These are phyloP conservation scores for Yasuhikotakia modesta DNA, from an alignment of 2,797 vertebrate species.

Conservation along the genomic window DNA sequence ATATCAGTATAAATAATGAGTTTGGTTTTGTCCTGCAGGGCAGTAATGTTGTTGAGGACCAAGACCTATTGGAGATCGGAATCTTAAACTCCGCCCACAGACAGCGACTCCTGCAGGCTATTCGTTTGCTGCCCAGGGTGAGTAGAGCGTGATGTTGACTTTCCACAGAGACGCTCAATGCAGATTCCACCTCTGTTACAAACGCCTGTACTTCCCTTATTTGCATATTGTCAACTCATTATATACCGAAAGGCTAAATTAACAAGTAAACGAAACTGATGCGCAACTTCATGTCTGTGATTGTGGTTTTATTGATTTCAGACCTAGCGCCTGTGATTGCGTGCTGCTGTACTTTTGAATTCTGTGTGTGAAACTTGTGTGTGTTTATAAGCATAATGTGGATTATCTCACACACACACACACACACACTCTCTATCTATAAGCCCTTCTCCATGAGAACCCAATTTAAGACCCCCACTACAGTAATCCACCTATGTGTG, in stretches of 20 bases:
- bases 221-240: neutral
- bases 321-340: neutral
- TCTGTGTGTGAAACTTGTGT: neutral
- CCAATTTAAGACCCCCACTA: constrained; percentile 35
- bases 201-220: neutral
- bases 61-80: constrained; percentile 96
- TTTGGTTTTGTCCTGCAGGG: constrained; percentile 78
- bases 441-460: constrained; percentile 17
- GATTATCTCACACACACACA: constrained; percentile 32
- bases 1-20: neutral
- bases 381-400: neutral
- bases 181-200: neutral
- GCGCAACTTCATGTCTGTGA: neutral
- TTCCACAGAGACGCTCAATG: neutral
- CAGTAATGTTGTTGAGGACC: constrained; percentile 97
- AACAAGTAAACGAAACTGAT: neutral
- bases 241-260: neutral
- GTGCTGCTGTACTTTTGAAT: constrained; percentile 6
- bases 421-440: no score
- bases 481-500: constrained; percentile 31
- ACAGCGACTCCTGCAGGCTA: constrained; percentile 95
- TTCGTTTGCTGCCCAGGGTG: constrained; percentile 95
- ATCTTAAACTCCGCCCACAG: constrained; percentile 97
- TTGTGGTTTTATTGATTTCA: neutral
- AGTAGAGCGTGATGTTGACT: constrained; percentile 50